Evolutionary conservation across 2,888 invertebrate genomes (phyloP), one percentile per base, ranked within the genome.

Genomic region (Spisula solida): DNA sequence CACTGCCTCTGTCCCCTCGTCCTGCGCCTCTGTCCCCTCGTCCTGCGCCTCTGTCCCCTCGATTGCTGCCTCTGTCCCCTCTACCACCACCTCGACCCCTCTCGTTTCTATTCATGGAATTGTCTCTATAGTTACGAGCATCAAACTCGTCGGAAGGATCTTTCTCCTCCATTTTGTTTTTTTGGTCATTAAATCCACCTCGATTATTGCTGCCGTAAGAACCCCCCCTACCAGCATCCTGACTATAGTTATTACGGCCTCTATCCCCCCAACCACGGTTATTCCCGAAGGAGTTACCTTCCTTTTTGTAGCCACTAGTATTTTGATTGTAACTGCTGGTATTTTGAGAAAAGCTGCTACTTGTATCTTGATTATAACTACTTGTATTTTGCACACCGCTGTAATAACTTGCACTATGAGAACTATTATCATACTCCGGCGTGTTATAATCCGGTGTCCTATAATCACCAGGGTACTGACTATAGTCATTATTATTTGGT

Each of bases 91-190:
- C 78, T 31, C 55, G 48, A 55, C 51, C 51, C 18, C 31, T 55
- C 14, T 56, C 75, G 56, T n/a, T 85, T 41, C 41, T 85, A 79
- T 34, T 79, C 25, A 55, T 5, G 56, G 79, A 85, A 34, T 85
- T 51, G 78, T 79, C 85, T 29, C 85, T 55, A 55, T 85, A 79
- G 79, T 85, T 85, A n/a, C 85, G 55, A 29, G 85, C 79, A 79
- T 85, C 79, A 85, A 34, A 79, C n/a, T 85, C 79, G 79, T 85
- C 85, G 29, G 31, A 51, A 29, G 25, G 41, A 14, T 82, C 51
- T 16, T 48, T n/a, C n/a, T 34, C 16, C n/a, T 60, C 78, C 10
- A 12, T 31, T 29, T 60, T 41, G 8, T 78, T 51, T n/a, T n/a
- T n/a, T 47, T 81, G 70, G 20, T 70, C 34, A 10, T 55, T 66